Evolutionary conservation across 2,888 invertebrate genomes (phyloP), one percentile per base, ranked within the genome.

Genomic region (Cantharis rustica): DNA sequence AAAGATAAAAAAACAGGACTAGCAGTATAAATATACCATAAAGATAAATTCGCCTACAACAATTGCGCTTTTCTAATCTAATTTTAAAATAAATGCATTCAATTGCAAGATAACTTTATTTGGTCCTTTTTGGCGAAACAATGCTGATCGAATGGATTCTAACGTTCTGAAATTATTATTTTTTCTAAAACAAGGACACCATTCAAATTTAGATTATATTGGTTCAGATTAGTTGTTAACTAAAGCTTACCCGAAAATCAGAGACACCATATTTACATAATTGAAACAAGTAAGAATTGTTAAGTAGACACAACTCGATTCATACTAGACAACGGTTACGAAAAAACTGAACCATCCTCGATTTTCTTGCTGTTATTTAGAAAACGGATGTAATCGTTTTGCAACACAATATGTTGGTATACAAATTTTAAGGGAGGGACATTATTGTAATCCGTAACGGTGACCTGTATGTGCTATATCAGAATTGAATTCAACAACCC

Each of bases 1-100:
- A 47, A 47, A 47, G 47, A 47, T 47, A 47, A 47, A 47, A 47
- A 47, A 47, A 47, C 31, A 31, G 31, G 13, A 31, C 31, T 31
- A 47, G 13, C 31, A 31, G 9, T 47, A 47, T 47, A 47, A 47
- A 47, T n/a, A 47, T 47, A 47, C n/a, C 47, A 47, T 47, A 47
- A 73, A 68, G 77, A 79, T 79, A 71, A 77, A 76, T 63, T 73
- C 63, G 23, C 31, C 61, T 64, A 72, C 75, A 63, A 72, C 75
- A 63, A 73, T 72, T 73, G 72, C 71, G 71, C 66, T 77, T 69
- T 72, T 68, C 61, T 71, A 73, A 72, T 47, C 47, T n/a, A 47
- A 47, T n/a, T 47, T 47, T 23, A 23, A 47, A 47, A 47, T 47
- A 47, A 47, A 47, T 47, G 47, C 47, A 47, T 47, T 7, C n/a